Conservation (phyloP, 2,113 vertebrate species). For the Siniperca knerii region DNA sequence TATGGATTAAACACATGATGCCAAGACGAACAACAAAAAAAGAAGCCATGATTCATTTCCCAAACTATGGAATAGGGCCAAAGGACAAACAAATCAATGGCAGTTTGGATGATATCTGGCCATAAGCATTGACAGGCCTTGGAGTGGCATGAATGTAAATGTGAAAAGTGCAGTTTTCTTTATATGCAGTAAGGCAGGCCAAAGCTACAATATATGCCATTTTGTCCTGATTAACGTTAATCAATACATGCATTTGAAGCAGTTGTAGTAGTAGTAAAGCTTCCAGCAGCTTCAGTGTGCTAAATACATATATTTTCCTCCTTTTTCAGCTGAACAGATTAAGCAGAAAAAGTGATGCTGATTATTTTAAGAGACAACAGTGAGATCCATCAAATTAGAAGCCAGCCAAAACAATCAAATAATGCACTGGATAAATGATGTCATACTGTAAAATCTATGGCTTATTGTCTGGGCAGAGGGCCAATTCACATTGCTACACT, state of each 20-base stretch:
- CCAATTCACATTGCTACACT: conserved; percentile 64
- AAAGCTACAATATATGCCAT: conserved; percentile 40
- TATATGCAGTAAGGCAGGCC: conserved; percentile 25
- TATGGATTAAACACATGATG: conserved; percentile 80
- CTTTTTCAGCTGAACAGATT: conserved; percentile 25
- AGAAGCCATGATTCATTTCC: conserved; percentile 76
- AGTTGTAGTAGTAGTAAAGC: conserved; percentile 6
- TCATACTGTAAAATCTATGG: conserved; percentile 73
- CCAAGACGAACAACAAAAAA: conserved; percentile 68
- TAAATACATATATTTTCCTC: conserved; percentile 48
- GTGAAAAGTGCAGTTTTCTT: conserved; percentile 74
- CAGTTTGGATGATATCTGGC: conserved; percentile 78
- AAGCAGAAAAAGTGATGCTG: conserved; percentile 49
- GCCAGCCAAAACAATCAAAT: conserved; percentile 78
- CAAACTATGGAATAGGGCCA: conserved; percentile 70
- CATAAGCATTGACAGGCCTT: conserved; percentile 68
- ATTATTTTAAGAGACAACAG: conserved; percentile 61
- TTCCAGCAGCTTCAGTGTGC: conserved; percentile 27
- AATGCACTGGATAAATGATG: conserved; percentile 77
- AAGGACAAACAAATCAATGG: conserved; percentile 82
- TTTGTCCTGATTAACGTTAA: conserved; percentile 58
- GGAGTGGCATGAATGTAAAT: conserved; percentile 73
- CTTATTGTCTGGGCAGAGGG: conserved; percentile 73
- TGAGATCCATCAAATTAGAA: conserved; percentile 72
- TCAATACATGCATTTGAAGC: conserved; percentile 10